Base-by-base conservation (phyloP, 1,140 invertebrate genomes). In the Megathymus violae region DNA sequence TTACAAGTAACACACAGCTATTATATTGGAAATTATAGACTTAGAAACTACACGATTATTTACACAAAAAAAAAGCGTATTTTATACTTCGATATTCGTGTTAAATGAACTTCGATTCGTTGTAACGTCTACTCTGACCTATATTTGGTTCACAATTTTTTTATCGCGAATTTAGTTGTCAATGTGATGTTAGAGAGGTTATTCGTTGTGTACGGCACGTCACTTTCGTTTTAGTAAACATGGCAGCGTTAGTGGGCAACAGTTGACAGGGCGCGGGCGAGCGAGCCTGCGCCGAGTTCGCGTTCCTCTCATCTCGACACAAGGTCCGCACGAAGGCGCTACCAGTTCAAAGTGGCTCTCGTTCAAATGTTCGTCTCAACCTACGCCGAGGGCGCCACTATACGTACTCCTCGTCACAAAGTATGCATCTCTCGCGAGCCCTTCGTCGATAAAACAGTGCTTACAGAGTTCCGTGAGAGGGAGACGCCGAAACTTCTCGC, bases 181-280 rank as follows among this genome's bases (percentile, higher is more conserved):
- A 76, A 68, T 67, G 71, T 79, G 71, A 76, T 69, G 64, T 70
- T 66, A 69, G 83, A 76, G 78, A 88, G 85, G 88, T 90, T 90
- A 88, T 87, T 88, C 85, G 85, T 85, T 88, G 88, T 86, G 76
- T 83, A 74, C 78, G 68, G 78, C 75, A 86, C 78, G 85, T 88
- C 85, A 85, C 78, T 85, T 86, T 83, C 71, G 72, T 80, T 82
- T 83, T 86, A 83, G 85, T 90, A 89, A 89, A 85, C 88, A 90
- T 89, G 86, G 88, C 88, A 86, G 82, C 76, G 78, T 62, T 63
- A 67, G 63, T 80, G 67, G 78, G 83, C 85, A 90, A 88, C 88
- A 88, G 88, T 88, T 90, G 88, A 86, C 76, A 77, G 77, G 79
- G 81, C 85, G 88, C 88, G 84, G 80, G 80, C 82, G 80, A 63